Evolutionary conservation across 2,888 invertebrate genomes (phyloP), one percentile per base, ranked within the genome.

Genomic region (Hyalella azteca): DNA sequence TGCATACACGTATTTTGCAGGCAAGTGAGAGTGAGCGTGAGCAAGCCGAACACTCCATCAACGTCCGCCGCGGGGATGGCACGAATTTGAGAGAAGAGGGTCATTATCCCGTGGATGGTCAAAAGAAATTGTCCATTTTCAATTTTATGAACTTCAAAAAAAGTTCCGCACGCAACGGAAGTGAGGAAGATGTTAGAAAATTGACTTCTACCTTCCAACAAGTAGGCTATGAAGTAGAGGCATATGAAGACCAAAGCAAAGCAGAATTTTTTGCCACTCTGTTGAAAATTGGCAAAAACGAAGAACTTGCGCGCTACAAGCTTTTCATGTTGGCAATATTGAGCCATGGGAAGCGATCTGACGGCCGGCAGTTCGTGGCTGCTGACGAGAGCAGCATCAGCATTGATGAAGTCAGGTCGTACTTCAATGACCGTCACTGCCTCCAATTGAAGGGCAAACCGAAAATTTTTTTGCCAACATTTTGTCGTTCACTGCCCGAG

Each of bases 401-500:
- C 66, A 66, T 66, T 15, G 36, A 32, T 9, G 29, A 11, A 11
- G 66, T 66, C 19, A 22, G 36, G 11, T 19, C 32, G 1, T 29
- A 13, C 15, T 66, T 66, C 66, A 66, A 66, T 19, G 66, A 66
- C 4, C 22, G 26, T n/a, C 36, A 66, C 19, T 66, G 66, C 36
- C 36, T 36, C 19, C 66, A 36, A 36, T 36, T 66, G 0, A 66
- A 66, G 36, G 66, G 66, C n/a, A 66, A 66, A n/a, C 66, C 66
- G 29, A 66, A 66, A 36, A 66, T 66, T 36, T 66, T 66, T 36
- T 36, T 66, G 3, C 36, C 36, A 15, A 19, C 15, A 3, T 66
- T 66, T 36, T 66, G 66, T 36, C 66, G 66, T 3, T 36, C n/a
- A 1, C 66, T 66, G 26, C 59, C 7, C 7, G 29, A 26, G 59